Base-by-base conservation (phyloP, 2,797 vertebrate species). In the Epinephelus awoara region DNA sequence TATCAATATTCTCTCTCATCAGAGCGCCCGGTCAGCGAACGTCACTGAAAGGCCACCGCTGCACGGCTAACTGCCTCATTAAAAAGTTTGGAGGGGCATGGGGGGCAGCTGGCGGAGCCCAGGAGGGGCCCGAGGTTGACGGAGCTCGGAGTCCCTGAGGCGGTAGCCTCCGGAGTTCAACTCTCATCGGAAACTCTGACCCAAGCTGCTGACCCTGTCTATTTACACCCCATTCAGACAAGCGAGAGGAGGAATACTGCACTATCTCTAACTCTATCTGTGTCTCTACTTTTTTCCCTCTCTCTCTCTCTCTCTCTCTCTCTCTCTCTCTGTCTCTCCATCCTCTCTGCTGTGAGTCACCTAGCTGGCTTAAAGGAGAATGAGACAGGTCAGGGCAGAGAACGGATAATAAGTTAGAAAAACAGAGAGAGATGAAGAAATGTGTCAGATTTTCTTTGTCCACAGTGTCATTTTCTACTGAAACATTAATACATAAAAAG, bases 1-100 rank as follows among this genome's bases (percentile, higher is more conserved):
- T 92, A 93, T 93, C 92, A 94, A 93, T 95, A 93, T 93, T 95
- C 91, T 64, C 82, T 92, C 90, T 93, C 91, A 94, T 94, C 92
- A 93, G 82, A 82, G 79, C 65, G 63, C 84, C 86, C 81, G 72
- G 91, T 90, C 90, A 93, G 86, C 62, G 54, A 87, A 82, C 82
- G 82, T 84, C 85, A 74, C 84, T 80, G 64, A 88, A 93, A 93
- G 94, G 93, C 88, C 93, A 93, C 80, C 18, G 74, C 84, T 65
- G 88, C 84, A 75, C 72, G 52, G 69, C 88, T 92, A 92, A 93
- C 88, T 84, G 90, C 90, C 92, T 95, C 93, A 93, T 94, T 94
- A 95, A 92, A 94, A 93, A 92, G 91, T 94, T 94, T 93, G 89
- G 84, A 80, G 88, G 92, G 83, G 86, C 82, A 72, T 25, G 29